Percentiles rank a stretch among this genome's conserved stretches.
Conservation (phyloP, 2,888 invertebrate genomes). For the Agriopis aurantiaria region DNA sequence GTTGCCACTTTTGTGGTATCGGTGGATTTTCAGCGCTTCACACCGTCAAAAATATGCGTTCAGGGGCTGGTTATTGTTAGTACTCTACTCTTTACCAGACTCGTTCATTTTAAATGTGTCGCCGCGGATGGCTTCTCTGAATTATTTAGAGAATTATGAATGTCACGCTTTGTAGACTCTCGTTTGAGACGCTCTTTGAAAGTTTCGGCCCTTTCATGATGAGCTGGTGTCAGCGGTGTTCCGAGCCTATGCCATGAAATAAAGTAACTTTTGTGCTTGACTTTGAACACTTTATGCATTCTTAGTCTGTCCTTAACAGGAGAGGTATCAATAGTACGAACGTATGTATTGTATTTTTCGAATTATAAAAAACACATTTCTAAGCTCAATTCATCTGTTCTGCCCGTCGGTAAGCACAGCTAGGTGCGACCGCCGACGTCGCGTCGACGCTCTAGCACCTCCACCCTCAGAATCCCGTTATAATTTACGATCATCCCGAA, state of each 20-base stretch:
- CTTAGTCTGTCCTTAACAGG: neutral
- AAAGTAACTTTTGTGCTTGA: neutral
- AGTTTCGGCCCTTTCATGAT: slow-evolving; percentile 20
- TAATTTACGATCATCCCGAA: slow-evolving; percentile 86
- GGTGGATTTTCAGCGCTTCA: slow-evolving; percentile 85
- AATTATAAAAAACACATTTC: neutral
- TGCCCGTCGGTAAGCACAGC: slow-evolving; percentile 28
- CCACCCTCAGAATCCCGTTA: slow-evolving; percentile 74
- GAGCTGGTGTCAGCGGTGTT: neutral
- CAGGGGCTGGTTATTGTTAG: slow-evolving; percentile 79
- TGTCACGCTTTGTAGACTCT: slow-evolving; percentile 40
- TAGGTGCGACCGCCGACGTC: slow-evolving; percentile 50
- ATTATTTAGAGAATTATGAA: slow-evolving; percentile 58
- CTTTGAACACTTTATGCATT: neutral
- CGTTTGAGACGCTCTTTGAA: slow-evolving; percentile 21
- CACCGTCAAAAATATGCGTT: slow-evolving; percentile 83
- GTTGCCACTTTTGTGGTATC: slow-evolving; percentile 86
- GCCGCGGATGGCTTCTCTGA: slow-evolving; percentile 52
- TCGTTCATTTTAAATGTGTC: slow-evolving; percentile 68
- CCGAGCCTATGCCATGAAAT: neutral
- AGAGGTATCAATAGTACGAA: too few relatives aligned
- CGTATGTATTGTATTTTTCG: too few relatives aligned
- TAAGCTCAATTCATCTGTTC: slow-evolving; percentile 30
- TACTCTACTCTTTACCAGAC: slow-evolving; percentile 68
- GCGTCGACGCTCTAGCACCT: slow-evolving; percentile 55